Evolutionary conservation across 2,888 invertebrate genomes (phyloP).

Genomic region (Rhopalosiphum nymphaeae): DNA sequence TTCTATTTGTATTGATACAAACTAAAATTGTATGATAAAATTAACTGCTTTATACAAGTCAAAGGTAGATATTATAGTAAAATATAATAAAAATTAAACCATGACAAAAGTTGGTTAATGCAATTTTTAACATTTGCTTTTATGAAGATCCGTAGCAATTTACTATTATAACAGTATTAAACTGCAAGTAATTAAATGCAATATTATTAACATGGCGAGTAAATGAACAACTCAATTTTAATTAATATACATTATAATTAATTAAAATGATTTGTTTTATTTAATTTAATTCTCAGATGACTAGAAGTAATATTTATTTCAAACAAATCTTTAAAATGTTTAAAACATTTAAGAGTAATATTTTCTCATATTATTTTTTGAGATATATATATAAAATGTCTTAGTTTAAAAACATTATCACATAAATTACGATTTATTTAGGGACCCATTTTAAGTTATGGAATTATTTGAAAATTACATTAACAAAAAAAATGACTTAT

Average conservation of each 20-base stretch:
- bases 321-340: constrained; percentile 3
- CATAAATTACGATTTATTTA: constrained; percentile 32
- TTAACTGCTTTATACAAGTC: constrained; percentile 6
- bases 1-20: neutral
- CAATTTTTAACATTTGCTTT: neutral
- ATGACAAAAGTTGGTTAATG: neutral
- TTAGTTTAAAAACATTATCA: constrained; percentile 32
- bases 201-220: neutral
- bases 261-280: neutral
- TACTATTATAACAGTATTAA: neutral
- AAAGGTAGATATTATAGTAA: neutral
- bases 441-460: neutral
- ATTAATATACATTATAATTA: neutral
- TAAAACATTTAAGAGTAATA: neutral
- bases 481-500: neutral
- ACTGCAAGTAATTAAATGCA: constrained; percentile 6
- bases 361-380: neutral
- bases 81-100: constrained; percentile 29
- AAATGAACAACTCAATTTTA: neutral
- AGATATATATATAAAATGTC: neutral
- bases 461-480: neutral
- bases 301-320: constrained; percentile 39
- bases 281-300: constrained; percentile 37
- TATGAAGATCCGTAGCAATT: neutral
- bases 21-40: neutral